These are phyloP conservation scores for Alloplasta piceator DNA, from an alignment of 2,888 invertebrate genomes.

Conservation along the genomic window DNA sequence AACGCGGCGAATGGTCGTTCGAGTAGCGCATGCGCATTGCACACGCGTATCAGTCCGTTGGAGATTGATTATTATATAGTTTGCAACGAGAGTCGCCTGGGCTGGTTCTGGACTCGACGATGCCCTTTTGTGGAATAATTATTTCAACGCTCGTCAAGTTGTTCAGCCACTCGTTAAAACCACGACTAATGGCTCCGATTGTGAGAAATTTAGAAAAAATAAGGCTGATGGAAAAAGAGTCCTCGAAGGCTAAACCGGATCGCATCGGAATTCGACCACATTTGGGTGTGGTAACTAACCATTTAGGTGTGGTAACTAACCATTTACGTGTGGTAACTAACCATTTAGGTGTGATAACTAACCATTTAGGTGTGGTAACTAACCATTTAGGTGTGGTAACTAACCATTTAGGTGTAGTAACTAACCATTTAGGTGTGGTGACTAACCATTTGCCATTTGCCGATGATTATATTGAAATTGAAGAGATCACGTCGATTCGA, in stretches of 20 bases:
- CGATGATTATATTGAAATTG: too few relatives aligned
- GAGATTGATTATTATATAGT: constrained; percentile 34
- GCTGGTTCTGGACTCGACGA: constrained; percentile 33
- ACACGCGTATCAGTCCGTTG: not conserved
- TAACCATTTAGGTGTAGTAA: too few relatives aligned
- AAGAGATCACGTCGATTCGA: too few relatives aligned
- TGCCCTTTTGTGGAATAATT: constrained; percentile 74
- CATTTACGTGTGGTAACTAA: too few relatives aligned
- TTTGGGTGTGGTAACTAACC: too few relatives aligned
- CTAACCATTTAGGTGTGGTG: too few relatives aligned
- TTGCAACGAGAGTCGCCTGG: constrained; percentile 7
- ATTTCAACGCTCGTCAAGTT: constrained; percentile 71
- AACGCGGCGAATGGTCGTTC: constrained; percentile 29
- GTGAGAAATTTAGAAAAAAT: constrained; percentile 56
- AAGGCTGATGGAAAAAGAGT: constrained; percentile 32
- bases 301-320: too few relatives aligned
- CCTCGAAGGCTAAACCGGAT: constrained; percentile 33
- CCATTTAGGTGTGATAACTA: too few relatives aligned
- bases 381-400: too few relatives aligned
- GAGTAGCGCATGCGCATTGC: not conserved
- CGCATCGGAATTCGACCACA: constrained; percentile 46
- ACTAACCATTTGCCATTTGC: too few relatives aligned
- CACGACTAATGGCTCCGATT: constrained; percentile 61
- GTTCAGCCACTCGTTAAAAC: constrained; percentile 66
- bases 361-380: too few relatives aligned